These are phyloP conservation scores for Anarhynchus alexandrinus DNA, from an alignment of 2,113 vertebrate species.

Conservation along the genomic window DNA sequence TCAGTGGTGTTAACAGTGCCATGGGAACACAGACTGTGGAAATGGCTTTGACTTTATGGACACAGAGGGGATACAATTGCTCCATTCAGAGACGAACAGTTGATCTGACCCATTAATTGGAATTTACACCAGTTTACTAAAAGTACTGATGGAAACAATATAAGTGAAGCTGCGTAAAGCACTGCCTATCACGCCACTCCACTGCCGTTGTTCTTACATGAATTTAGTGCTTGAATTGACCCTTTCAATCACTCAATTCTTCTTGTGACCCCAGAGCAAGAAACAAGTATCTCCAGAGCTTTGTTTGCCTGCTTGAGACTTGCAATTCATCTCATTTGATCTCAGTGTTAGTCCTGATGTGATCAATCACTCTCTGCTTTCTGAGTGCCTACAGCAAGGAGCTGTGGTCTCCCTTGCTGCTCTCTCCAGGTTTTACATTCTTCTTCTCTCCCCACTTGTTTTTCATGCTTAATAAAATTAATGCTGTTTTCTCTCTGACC, in stretches of 20 bases:
- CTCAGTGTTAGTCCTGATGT: background rate
- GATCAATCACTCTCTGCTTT: background rate
- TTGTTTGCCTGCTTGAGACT: background rate
- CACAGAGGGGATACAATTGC: background rate
- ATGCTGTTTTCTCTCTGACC: background rate
- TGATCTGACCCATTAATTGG: background rate
- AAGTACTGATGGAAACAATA: background rate
- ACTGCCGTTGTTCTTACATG: background rate
- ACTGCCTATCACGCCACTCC: background rate
- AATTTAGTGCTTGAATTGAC: background rate
- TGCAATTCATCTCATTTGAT: background rate
- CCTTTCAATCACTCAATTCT: background rate
- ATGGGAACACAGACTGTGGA: background rate
- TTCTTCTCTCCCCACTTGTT: background rate
- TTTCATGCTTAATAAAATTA: background rate
- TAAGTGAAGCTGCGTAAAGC: background rate
- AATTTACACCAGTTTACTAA: background rate
- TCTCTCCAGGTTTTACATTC: background rate
- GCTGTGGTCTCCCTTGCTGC: background rate
- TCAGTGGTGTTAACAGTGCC: background rate
- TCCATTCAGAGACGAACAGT: fast-evolving
- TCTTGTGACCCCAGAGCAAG: background rate
- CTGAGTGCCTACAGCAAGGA: background rate
- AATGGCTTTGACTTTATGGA: background rate
- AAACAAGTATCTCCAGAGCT: background rate